Evolutionary conservation across 2,888 invertebrate genomes (phyloP).

Genomic region (Nesidiocoris tenuis): DNA sequence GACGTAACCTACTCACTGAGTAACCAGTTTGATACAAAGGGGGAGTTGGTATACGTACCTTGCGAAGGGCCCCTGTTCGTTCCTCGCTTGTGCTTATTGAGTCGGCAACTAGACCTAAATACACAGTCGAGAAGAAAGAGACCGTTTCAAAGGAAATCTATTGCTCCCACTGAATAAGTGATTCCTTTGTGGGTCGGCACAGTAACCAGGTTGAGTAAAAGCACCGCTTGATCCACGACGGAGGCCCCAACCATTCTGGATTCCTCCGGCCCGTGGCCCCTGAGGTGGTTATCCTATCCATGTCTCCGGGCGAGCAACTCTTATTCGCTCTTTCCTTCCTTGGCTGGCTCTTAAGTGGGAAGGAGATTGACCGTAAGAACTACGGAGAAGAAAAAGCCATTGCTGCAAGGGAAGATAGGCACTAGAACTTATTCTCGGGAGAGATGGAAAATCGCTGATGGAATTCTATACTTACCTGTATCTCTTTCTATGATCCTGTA

Average conservation of each 20-base stretch:
- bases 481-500: too few relatives aligned
- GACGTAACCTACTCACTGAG: not conserved
- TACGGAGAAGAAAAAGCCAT: not conserved
- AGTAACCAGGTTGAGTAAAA: not conserved
- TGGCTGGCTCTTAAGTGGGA: not conserved
- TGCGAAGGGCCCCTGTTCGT: not conserved
- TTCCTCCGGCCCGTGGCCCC: not conserved
- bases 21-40: not conserved
- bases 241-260: not conserved
- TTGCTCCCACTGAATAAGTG: conserved; percentile 35
- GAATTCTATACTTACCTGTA: too few relatives aligned
- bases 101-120: conserved; percentile 32
- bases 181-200: conserved; percentile 20
- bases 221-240: not conserved
- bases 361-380: not conserved
- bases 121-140: not conserved
- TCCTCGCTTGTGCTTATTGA: conserved; percentile 2
- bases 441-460: not conserved
- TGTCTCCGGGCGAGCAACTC: not conserved
- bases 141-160: conserved; percentile 32
- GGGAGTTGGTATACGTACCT: not conserved
- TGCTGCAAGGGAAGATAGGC: not conserved
- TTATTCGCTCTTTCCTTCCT: not conserved
- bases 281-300: not conserved
- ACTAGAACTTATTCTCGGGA: not conserved